These are phyloP conservation scores for Hypomesus transpacificus DNA, from an alignment of 2,113 vertebrate genomes.

Conservation along the genomic window DNA sequence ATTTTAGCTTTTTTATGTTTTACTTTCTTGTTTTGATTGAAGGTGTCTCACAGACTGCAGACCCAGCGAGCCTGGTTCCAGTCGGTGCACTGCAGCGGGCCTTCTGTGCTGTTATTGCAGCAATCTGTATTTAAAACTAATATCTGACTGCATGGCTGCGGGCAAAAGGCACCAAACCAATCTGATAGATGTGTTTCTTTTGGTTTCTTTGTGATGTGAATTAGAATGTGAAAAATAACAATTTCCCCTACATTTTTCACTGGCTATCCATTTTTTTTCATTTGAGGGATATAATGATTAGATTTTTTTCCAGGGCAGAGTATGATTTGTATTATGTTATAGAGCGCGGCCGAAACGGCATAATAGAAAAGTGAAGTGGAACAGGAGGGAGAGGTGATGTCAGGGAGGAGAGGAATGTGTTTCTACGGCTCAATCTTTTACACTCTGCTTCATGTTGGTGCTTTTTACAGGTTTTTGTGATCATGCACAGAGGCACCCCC, in stretches of 20 bases:
- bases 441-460: conserved; percentile 63
- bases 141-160: conserved; percentile 75
- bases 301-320: conserved; percentile 63
- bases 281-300: conserved; percentile 73
- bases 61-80: conserved; percentile 66
- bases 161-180: conserved; percentile 78
- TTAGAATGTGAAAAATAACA: conserved; percentile 79
- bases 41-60: conserved; percentile 80
- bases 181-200: conserved; percentile 75
- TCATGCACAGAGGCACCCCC: conserved; percentile 69
- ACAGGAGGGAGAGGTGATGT: conserved; percentile 62
- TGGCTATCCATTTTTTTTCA: conserved; percentile 65
- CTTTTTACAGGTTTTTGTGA: conserved; percentile 65
- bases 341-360: conserved; percentile 55
- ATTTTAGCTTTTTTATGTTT: conserved; percentile 76
- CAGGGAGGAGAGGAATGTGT: conserved; percentile 59
- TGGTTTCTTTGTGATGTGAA: conserved; percentile 71
- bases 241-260: conserved; percentile 67
- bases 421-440: conserved; percentile 70
- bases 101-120: conserved; percentile 75
- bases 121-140: conserved; percentile 90
- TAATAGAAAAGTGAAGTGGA: conserved; percentile 72
- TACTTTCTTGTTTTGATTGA: conserved; percentile 76
- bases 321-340: conserved; percentile 73
- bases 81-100: conserved; percentile 72